These are phyloP conservation scores for Alcedo quadribrachys DNA, from an alignment of 2,797 vertebrate genomes.

Conservation along the genomic window DNA sequence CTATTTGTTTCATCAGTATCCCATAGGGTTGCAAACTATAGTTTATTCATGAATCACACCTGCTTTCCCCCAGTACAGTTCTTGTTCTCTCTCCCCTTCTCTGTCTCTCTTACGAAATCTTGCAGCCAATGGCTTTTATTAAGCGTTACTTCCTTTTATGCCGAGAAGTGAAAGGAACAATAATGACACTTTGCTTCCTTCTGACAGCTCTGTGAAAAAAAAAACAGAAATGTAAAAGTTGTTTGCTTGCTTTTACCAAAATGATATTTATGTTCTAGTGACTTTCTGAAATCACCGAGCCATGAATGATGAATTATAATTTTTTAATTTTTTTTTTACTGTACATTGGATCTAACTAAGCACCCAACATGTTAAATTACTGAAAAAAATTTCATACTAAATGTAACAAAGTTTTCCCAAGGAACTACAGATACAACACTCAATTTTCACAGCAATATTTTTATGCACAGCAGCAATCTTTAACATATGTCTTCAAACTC, in stretches of 20 bases:
- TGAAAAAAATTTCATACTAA: background rate
- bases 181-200: conserved; percentile 1
- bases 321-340: background rate
- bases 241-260: conserved; percentile 18
- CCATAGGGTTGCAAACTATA: background rate
- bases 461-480: background rate
- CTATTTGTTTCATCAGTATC: background rate
- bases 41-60: background rate
- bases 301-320: background rate
- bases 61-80: background rate
- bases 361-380: background rate
- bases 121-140: conserved; percentile 46
- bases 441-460: background rate
- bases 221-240: background rate
- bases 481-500: background rate
- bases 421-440: background rate
- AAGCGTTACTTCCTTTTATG: conserved; percentile 50
- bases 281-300: background rate
- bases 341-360: background rate
- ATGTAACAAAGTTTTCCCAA: background rate
- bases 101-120: conserved; percentile 5
- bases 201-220: background rate
- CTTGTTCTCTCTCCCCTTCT: background rate
- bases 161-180: conserved; percentile 1
- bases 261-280: background rate